phyloP scores from a whole-genome alignment of 2,113 vertebrate species.

The Romanogobio albipinnatus region DNA sequence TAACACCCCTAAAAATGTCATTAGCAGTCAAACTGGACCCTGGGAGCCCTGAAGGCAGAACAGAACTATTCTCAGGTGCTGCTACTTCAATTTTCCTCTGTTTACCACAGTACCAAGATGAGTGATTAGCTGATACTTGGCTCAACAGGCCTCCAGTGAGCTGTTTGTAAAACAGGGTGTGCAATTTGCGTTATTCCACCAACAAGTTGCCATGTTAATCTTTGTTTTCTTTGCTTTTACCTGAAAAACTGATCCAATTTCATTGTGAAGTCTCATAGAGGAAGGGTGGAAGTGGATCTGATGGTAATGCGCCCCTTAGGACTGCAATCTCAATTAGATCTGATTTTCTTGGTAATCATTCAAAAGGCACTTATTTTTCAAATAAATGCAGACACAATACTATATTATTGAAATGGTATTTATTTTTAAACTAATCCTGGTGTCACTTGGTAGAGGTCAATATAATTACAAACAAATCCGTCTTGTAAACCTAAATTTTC shows the following conservation, averaged over 20 bases:
- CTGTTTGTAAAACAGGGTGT: not conserved
- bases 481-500: not conserved
- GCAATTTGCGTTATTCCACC: not conserved
- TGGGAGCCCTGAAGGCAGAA: slow-evolving; percentile 18
- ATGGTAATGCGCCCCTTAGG: not conserved
- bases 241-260: not conserved
- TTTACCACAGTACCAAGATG: slow-evolving; percentile 8
- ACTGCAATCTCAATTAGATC: not conserved
- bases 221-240: not conserved
- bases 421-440: not conserved
- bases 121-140: slow-evolving; percentile 11
- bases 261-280: not conserved
- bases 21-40: slow-evolving; percentile 41
- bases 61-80: slow-evolving; percentile 1
- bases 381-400: not conserved
- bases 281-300: not conserved
- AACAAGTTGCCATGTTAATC: not conserved
- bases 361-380: not conserved
- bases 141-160: not conserved
- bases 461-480: not conserved
- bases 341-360: not conserved
- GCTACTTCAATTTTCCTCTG: slow-evolving; percentile 7
- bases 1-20: slow-evolving; percentile 36
- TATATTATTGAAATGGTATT: not conserved
- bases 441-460: not conserved